These are phyloP conservation scores for Stigmatopora nigra DNA, from an alignment of 2,113 vertebrate species.

Conservation along the genomic window DNA sequence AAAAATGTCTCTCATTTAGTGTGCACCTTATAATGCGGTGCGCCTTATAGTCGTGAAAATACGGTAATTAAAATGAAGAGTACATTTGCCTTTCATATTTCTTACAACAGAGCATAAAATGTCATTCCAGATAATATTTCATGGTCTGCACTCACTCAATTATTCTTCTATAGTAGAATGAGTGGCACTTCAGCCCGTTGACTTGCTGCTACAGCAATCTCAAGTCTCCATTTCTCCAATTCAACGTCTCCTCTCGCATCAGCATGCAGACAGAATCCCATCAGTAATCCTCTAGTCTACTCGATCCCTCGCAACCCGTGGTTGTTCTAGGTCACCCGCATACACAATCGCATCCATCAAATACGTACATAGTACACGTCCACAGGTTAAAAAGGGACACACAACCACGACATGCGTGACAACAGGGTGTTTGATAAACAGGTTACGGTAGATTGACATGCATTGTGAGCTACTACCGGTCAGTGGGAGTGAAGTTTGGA, in stretches of 20 bases:
- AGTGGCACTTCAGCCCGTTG: constrained; percentile 23
- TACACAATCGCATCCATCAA: constrained; percentile 1
- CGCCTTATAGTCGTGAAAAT: no score
- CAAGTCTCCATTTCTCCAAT: constrained; percentile 28
- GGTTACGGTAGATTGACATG: constrained; percentile 12
- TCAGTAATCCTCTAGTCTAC: constrained; percentile 49
- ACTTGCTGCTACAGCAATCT: constrained; percentile 2
- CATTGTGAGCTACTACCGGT: background rate
- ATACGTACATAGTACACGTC: background rate
- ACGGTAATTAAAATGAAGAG: background rate
- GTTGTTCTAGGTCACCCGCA: constrained; percentile 48
- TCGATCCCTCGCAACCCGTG: constrained; percentile 33
- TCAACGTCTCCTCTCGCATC: constrained; percentile 23
- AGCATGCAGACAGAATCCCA: constrained; percentile 44
- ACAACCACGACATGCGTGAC: constrained; percentile 10
- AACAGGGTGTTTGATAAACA: constrained; percentile 11
- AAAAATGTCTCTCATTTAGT: no score
- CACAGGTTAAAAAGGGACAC: background rate
- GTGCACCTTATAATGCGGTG: no score
- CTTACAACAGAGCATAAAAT: constrained; percentile 7
- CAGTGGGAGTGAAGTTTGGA: background rate
- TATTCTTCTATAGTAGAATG: constrained; percentile 33
- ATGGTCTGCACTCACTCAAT: constrained; percentile 28
- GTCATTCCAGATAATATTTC: constrained; percentile 18
- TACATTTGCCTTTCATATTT: constrained; percentile 12